These are phyloP conservation scores for Sebastes trivittatus DNA, from an alignment of 2,797 vertebrate genomes.

Conservation along the genomic window DNA sequence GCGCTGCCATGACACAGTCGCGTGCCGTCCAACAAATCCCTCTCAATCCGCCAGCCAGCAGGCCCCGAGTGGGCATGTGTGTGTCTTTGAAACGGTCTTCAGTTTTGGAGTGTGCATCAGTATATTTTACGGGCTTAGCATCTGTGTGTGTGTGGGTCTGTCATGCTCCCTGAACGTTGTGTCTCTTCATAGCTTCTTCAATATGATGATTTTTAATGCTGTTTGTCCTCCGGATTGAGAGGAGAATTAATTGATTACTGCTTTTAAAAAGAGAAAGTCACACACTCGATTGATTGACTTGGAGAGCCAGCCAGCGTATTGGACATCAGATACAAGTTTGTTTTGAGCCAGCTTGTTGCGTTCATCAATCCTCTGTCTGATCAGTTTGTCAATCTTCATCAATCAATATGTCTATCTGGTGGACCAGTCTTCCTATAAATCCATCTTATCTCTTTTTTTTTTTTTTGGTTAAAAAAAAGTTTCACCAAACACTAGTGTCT, in stretches of 20 bases:
- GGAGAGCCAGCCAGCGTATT: slow-evolving; percentile 16
- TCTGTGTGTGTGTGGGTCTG: neutral
- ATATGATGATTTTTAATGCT: slow-evolving; percentile 1
- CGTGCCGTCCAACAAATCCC: slow-evolving; percentile 86
- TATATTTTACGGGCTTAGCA: slow-evolving; percentile 10
- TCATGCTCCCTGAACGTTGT: neutral
- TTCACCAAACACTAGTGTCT: neutral
- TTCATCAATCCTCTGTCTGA: slow-evolving; percentile 61
- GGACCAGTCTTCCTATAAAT: slow-evolving; percentile 43
- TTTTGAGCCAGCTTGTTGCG: slow-evolving; percentile 31
- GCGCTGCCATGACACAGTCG: slow-evolving; percentile 80
- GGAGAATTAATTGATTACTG: slow-evolving; percentile 24
- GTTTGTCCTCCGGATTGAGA: slow-evolving; percentile 42
- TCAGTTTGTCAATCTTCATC: slow-evolving; percentile 56
- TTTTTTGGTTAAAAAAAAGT: slow-evolving; percentile 15
- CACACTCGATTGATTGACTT: slow-evolving; percentile 22
- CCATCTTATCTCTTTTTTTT: slow-evolving; percentile 23
- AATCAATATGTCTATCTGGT: slow-evolving; percentile 42
- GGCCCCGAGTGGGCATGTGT: slow-evolving; percentile 52
- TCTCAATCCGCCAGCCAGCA: slow-evolving; percentile 64
- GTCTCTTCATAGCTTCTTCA: slow-evolving; percentile 10
- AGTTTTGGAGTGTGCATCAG: slow-evolving; percentile 22
- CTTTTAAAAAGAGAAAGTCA: slow-evolving; percentile 25
- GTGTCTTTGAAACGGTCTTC: slow-evolving; percentile 46
- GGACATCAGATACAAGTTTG: slow-evolving; percentile 58